A percentile compares a stretch with the other conserved stretches of the same genome.
phyloP scores from a whole-genome alignment of 1,140 invertebrate species.

The Laodelphax striatellus region DNA sequence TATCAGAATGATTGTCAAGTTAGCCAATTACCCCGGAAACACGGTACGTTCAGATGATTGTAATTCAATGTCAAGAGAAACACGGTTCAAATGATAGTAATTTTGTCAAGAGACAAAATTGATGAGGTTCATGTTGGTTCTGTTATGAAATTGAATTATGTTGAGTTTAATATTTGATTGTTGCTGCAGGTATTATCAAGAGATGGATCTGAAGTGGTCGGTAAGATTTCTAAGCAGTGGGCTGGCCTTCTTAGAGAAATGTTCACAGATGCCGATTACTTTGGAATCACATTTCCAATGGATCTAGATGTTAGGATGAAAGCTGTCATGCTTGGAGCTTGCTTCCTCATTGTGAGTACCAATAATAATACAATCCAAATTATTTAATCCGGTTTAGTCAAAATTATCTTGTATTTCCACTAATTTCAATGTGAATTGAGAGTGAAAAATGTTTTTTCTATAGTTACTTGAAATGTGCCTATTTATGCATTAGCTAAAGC shows the following conservation, averaged over 20 bases:
- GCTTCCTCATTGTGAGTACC: slow-evolving; percentile 54
- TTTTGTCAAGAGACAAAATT: too few species aligned
- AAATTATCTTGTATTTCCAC: neutral
- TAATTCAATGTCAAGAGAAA: too few species aligned
- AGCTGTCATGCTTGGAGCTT: slow-evolving; percentile 62
- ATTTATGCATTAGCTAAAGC: too few species aligned
- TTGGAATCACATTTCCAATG: slow-evolving; percentile 65
- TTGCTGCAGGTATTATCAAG: slow-evolving; percentile 45
- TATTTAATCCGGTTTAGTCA: neutral
- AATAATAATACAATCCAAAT: neutral
- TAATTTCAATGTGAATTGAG: too few species aligned
- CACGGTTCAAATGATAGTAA: too few species aligned
- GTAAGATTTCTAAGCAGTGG: slow-evolving; percentile 69
- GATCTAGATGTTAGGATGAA: slow-evolving; percentile 74
- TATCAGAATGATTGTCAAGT: too few species aligned
- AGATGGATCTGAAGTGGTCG: slow-evolving; percentile 50
- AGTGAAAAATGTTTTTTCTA: too few species aligned
- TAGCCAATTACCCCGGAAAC: too few species aligned
- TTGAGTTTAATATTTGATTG: neutral
- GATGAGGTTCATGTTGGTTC: too few species aligned
- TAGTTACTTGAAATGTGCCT: too few species aligned
- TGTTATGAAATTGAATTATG: too few species aligned
- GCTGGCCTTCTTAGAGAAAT: slow-evolving; percentile 52
- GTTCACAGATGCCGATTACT: slow-evolving; percentile 66
- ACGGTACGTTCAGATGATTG: too few species aligned